Base-by-base conservation (phyloP, 2,113 vertebrate species). In the Nothobranchius kuhntae region DNA sequence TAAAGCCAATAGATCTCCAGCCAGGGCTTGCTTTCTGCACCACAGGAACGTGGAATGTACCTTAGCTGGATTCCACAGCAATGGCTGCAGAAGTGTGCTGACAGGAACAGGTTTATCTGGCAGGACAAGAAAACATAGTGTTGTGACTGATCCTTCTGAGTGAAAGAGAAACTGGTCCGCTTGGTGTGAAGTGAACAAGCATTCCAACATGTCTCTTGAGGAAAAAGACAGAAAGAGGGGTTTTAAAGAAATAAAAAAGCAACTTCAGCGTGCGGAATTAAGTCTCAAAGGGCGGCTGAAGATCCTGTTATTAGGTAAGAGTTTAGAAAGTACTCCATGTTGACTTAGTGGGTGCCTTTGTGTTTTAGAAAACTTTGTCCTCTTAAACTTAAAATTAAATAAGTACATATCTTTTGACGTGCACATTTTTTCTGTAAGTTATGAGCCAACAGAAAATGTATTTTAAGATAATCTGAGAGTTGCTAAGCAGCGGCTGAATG, bases 231-330 rank as follows among this genome's bases (percentile, higher is more conserved):
- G 71, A 6, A 82, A 77, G 59, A 85, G 91, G 77, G 92, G 96
- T 54, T 93, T 93, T 81, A 75, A 67, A 1, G 94, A 93, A 63
- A 96, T 96, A n/a, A 95, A 97, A 78, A 89, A 84, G 15, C 92
- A 93, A 71, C 88, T 97, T 8, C 90, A 88, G 1, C 85, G 74
- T 1, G 93, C 95, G 73, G 92, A 92, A 56, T 81, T 53, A 9
- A 73, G 90, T 3, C 84, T 87, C 6, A 66, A 85, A 1, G 71
- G 86, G 10, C 92, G 95, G 69, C 55, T 95, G 45, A 95, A 96
- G 81, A 68, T 96, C 70, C 88, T 96, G 57, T 90, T 95, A 21
- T 80, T 95, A 76, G 95, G 95, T 96, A 89, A 95, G 94, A 57
- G 15, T 9, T 36, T 3, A 3, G 10, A 14, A 55, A 15, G 5